These are phyloP conservation scores for Acromyrmex echinatior DNA, from an alignment of 1,140 invertebrate genomes.

Conservation along the genomic window DNA sequence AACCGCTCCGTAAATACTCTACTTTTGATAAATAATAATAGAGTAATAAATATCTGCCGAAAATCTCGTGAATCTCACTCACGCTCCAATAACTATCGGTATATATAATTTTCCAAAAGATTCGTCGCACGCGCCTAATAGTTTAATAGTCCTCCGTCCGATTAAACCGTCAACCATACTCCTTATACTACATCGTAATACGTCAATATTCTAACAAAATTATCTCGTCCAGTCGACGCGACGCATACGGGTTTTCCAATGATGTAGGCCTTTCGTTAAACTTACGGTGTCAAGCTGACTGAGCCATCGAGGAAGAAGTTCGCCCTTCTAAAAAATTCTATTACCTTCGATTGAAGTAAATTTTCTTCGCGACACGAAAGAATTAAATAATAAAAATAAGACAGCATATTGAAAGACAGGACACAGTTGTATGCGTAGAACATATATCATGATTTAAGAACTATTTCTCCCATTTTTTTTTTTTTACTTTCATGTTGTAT, in stretches of 20 bases:
- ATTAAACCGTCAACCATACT: conserved; percentile 50
- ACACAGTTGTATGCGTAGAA: not conserved
- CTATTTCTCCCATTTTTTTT: not conserved
- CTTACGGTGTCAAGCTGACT: conserved; percentile 30
- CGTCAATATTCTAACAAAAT: conserved; percentile 1
- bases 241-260: conserved; percentile 42
- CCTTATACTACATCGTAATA: conserved; percentile 40
- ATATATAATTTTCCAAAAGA: conserved; percentile 74
- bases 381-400: not conserved
- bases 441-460: not conserved
- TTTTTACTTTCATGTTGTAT: conserved; percentile 57
- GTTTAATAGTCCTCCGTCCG: conserved; percentile 7
- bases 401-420: not conserved
- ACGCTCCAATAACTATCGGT: conserved; percentile 73
- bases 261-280: conserved; percentile 67
- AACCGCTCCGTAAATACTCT: conserved; percentile 74
- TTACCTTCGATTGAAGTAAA: not conserved
- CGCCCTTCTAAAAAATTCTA: not conserved
- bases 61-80: conserved; percentile 68
- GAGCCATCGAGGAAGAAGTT: conserved; percentile 53
- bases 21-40: conserved; percentile 77
- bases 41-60: conserved; percentile 75
- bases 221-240: conserved; percentile 39
- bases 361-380: not conserved
- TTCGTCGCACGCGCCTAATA: conserved; percentile 43